A percentile compares a stretch with the other conserved stretches of the same genome.
Conservation (phyloP, 1,140 invertebrate genomes). For the Laodelphax striatellus region DNA sequence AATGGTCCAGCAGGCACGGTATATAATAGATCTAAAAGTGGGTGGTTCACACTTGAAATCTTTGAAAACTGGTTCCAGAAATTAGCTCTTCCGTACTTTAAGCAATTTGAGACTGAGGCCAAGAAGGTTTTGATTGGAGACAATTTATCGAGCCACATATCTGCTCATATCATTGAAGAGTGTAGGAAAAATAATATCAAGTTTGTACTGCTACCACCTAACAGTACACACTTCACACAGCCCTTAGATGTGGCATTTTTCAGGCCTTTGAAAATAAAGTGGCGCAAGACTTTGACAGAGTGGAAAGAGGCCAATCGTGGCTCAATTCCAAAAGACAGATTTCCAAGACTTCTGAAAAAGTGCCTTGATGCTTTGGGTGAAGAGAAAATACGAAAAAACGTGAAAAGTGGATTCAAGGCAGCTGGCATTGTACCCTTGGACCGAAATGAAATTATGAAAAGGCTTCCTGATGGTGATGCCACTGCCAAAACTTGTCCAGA, state of each 20-base stretch:
- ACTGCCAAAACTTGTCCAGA: background rate
- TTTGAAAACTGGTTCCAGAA: constrained; percentile 31
- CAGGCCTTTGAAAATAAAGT: constrained; percentile 28
- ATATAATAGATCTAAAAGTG: constrained; percentile 28
- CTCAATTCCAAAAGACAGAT: constrained; percentile 8
- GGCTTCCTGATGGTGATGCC: constrained; percentile 7
- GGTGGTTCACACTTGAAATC: constrained; percentile 24
- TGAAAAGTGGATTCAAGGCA: constrained; percentile 22
- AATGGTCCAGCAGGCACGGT: constrained; percentile 24
- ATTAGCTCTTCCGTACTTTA: constrained; percentile 22
- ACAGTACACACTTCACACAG: constrained; percentile 31
- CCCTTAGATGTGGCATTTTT: constrained; percentile 33
- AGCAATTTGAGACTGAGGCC: constrained; percentile 14
- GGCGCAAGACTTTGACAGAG: constrained; percentile 27
- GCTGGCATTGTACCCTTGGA: constrained; percentile 23
- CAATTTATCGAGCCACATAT: constrained; percentile 31
- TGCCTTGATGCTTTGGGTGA: constrained; percentile 6
- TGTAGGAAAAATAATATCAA: constrained; percentile 29
- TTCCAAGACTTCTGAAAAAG: constrained; percentile 21
- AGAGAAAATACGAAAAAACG: constrained; percentile 17
- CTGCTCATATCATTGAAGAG: constrained; percentile 24
- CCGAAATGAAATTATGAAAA: too few species aligned
- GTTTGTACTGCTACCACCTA: constrained; percentile 32
- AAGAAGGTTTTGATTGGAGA: constrained; percentile 28
- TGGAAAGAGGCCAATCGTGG: constrained; percentile 22